phyloP scores from a whole-genome alignment of 1,140 invertebrate genomes.

The Drosophila quadrilineata region DNA sequence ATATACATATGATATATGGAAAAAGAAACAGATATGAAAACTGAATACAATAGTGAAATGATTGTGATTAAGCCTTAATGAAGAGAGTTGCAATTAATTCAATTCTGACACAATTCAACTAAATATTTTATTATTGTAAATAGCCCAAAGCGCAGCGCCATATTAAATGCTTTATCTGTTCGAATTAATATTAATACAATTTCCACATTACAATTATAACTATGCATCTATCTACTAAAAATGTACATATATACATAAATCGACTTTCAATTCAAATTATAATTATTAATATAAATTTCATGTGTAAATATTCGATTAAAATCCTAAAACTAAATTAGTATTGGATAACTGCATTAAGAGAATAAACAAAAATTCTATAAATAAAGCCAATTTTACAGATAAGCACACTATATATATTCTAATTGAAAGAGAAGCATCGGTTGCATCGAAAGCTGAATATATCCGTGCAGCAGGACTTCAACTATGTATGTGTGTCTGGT shows the following conservation, averaged over 20 bases:
- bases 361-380: slow-evolving; percentile 23
- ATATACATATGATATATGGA: slow-evolving; percentile 6
- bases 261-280: slow-evolving; percentile 20
- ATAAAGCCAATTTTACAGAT: slow-evolving; percentile 62
- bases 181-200: slow-evolving; percentile 31
- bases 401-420: slow-evolving; percentile 38
- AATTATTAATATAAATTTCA: slow-evolving; percentile 31
- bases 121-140: slow-evolving; percentile 41
- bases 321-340: slow-evolving; percentile 61
- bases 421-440: neutral
- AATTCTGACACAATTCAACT: slow-evolving; percentile 56
- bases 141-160: slow-evolving; percentile 39
- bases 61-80: slow-evolving; percentile 66
- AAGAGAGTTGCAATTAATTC: slow-evolving; percentile 47
- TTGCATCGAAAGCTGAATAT: no score
- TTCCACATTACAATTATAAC: neutral
- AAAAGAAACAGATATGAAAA: slow-evolving; percentile 22
- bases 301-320: slow-evolving; percentile 62
- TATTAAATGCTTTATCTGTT: slow-evolving; percentile 26
- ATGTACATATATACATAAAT: slow-evolving; percentile 8
- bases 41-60: slow-evolving; percentile 61
- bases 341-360: slow-evolving; percentile 51
- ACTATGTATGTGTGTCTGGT: no score
- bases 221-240: neutral
- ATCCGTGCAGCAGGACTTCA: no score